Conservation (phyloP, 2,888 invertebrate genomes). For the Aplocera efformata region DNA sequence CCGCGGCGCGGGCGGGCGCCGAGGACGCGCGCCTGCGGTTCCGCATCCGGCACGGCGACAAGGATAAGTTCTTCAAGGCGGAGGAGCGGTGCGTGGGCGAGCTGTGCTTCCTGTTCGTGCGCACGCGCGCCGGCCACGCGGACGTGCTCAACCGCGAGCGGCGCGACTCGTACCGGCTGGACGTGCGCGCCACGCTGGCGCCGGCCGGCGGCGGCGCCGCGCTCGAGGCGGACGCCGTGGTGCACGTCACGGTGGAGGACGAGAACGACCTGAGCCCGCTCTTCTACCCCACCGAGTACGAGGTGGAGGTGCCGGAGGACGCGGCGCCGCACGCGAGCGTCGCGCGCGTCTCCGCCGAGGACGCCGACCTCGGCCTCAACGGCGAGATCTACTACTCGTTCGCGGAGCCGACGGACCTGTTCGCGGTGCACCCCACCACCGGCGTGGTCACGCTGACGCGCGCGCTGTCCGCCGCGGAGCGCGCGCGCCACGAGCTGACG, state of each 20-base stretch:
- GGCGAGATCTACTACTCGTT: conserved; percentile 98
- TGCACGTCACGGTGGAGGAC: conserved; percentile 88
- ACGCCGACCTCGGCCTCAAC: conserved; percentile 97
- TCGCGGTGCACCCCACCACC: conserved; percentile 95
- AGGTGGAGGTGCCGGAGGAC: conserved; percentile 93
- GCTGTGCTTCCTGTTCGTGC: conserved; percentile 94
- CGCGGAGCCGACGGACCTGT: conserved; percentile 88
- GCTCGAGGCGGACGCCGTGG: conserved; percentile 85
- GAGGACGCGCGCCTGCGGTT: conserved; percentile 85
- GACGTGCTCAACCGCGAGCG: conserved; percentile 96
- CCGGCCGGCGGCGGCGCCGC: conserved; percentile 80
- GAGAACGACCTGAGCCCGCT: conserved; percentile 96
- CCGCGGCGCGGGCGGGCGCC: conserved; percentile 22
- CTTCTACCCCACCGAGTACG: conserved; percentile 94
- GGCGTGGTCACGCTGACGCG: conserved; percentile 92
- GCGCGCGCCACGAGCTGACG: conserved; percentile 85
- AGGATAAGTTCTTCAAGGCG: conserved; percentile 94
- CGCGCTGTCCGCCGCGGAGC: conserved; percentile 86
- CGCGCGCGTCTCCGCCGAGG: conserved; percentile 91
- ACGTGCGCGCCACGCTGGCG: conserved; percentile 83
- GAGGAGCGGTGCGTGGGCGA: conserved; percentile 94
- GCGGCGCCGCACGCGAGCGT: conserved; percentile 91
- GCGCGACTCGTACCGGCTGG: conserved; percentile 89
- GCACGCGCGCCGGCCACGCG: conserved; percentile 92
- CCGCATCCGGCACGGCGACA: conserved; percentile 93